Conservation (phyloP, 1,140 invertebrate species). For the Meloidogyne floridensis region DNA sequence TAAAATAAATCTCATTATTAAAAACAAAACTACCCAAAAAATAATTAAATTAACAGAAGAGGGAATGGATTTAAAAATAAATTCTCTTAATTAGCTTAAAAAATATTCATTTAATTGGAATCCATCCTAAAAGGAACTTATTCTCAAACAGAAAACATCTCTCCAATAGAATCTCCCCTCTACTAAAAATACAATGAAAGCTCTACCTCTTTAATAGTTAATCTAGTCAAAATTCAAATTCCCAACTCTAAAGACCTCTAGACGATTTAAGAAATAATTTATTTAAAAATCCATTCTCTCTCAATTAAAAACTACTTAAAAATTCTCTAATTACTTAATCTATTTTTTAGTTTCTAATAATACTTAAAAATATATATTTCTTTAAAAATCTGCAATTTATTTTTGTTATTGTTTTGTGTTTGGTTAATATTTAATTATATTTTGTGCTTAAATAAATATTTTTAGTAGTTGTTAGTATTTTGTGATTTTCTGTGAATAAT, state of each 20-base stretch:
- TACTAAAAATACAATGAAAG: too few species aligned
- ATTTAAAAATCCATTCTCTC: background rate
- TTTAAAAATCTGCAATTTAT: background rate
- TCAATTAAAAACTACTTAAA: background rate
- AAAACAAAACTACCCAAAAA: background rate
- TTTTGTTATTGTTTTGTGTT: conserved; percentile 5
- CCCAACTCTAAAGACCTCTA: too few species aligned
- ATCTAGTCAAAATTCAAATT: too few species aligned
- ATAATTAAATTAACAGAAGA: background rate
- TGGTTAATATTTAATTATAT: background rate
- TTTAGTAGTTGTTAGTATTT: background rate
- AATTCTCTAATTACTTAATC: background rate
- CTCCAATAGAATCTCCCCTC: too few species aligned
- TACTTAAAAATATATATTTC: background rate
- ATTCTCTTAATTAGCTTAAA: too few species aligned
- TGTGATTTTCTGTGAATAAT: too few species aligned
- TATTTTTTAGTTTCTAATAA: background rate
- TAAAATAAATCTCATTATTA: background rate
- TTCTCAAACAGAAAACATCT: too few species aligned
- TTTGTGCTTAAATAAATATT: conserved; percentile 1
- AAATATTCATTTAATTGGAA: too few species aligned
- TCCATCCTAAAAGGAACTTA: too few species aligned
- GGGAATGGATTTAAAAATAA: background rate
- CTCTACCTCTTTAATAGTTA: too few species aligned
- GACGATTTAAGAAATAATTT: background rate